A percentile compares a stretch with the other conserved stretches of the same genome.
These are phyloP conservation scores for Omphaloscelis lunosa DNA, from an alignment of 2,888 invertebrate genomes.

Conservation along the genomic window DNA sequence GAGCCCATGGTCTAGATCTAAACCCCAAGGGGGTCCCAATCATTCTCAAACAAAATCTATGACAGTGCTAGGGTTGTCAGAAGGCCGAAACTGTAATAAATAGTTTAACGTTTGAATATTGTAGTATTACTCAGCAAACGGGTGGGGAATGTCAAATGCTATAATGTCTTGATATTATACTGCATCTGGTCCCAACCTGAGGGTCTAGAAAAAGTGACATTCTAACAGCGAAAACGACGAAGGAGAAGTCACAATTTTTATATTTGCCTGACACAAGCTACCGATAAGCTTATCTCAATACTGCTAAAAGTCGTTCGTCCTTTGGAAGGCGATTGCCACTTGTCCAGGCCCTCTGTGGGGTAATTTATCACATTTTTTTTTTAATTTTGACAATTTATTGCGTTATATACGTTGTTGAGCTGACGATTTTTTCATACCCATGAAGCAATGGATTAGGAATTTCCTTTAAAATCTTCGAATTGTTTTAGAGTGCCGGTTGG, in stretches of 20 bases:
- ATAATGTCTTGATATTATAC: too few relatives aligned
- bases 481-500: not conserved
- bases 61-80: not conserved
- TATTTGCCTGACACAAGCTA: not conserved
- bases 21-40: too few relatives aligned
- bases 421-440: not conserved
- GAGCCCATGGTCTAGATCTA: not conserved
- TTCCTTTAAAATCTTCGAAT: not conserved
- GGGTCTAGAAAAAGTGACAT: not conserved
- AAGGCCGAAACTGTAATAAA: not conserved
- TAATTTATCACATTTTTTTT: too few relatives aligned
- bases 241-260: not conserved
- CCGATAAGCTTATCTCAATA: not conserved
- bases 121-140: not conserved
- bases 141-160: not conserved
- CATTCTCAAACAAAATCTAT: too few relatives aligned
- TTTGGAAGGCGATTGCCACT: not conserved
- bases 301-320: not conserved
- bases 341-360: not conserved
- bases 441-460: not conserved
- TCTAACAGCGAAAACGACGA: not conserved
- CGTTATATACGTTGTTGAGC: not conserved
- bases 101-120: not conserved
- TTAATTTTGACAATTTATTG: too few relatives aligned
- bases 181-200: too few relatives aligned